phyloP scores from a whole-genome alignment of 2,113 vertebrate genomes.

The Hippolais icterina region DNA sequence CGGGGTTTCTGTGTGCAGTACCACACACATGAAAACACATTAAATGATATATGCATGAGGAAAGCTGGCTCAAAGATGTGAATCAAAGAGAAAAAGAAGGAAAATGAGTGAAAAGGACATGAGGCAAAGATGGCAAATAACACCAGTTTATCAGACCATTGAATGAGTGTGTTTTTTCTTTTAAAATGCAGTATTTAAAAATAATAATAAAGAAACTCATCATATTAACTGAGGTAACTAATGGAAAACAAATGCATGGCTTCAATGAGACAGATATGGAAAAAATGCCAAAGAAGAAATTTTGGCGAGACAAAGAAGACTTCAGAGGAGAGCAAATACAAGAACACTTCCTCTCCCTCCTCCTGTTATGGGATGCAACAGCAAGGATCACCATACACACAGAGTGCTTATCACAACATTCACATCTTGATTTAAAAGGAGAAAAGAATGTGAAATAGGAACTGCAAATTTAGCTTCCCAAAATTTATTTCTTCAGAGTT shows the following conservation, averaged over 20 bases:
- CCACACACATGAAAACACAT: neutral
- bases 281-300: neutral
- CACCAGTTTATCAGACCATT: neutral
- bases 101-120: neutral
- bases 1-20: neutral
- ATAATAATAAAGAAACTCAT: neutral
- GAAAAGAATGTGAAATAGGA: neutral
- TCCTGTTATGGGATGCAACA: neutral
- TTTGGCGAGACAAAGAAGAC: neutral
- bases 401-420: neutral
- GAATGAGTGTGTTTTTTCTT: neutral
- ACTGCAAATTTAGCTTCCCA: neutral
- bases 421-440: neutral
- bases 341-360: neutral
- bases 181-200: neutral
- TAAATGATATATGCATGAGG: neutral
- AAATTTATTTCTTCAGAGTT: neutral
- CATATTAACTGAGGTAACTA: neutral
- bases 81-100: neutral
- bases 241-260: slow-evolving; percentile 22
- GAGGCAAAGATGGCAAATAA: neutral
- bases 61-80: neutral
- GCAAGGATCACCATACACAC: neutral
- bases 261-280: neutral
- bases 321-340: neutral